phyloP scores from a whole-genome alignment of 2,113 vertebrate species.

The Isurus oxyrinchus region DNA sequence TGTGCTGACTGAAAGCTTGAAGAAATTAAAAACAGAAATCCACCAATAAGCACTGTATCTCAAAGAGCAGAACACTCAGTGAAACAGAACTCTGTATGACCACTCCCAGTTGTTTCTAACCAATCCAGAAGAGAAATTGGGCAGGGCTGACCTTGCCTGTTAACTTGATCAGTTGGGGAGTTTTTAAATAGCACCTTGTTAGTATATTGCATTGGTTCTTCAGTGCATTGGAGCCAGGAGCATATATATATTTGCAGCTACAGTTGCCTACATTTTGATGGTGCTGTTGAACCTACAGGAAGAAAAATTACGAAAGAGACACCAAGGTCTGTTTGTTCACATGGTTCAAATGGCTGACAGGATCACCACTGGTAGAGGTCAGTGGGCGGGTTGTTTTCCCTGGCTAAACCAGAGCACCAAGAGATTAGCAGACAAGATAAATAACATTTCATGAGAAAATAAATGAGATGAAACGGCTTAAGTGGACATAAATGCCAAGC shows the following conservation, averaged over 20 bases:
- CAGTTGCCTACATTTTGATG: neutral
- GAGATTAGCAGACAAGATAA: neutral
- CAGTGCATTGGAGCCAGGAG: neutral
- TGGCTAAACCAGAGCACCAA: neutral
- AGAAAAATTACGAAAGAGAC: neutral
- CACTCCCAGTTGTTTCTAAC: neutral
- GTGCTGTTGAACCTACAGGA: neutral
- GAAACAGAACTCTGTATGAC: neutral
- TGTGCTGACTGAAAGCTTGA: neutral
- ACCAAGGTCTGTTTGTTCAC: neutral
- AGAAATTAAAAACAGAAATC: neutral
- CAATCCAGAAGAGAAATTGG: neutral
- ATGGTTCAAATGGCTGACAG: neutral
- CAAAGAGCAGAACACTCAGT: neutral
- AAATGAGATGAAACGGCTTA: neutral
- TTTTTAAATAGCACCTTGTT: neutral
- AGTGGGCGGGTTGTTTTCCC: neutral
- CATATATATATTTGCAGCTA: neutral
- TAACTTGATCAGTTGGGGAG: neutral
- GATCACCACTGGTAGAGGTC: neutral
- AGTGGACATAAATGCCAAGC: no score
- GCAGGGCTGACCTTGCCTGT: neutral
- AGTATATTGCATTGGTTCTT: neutral
- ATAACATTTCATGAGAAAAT: neutral
- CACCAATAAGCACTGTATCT: neutral